Evolutionary conservation across 2,888 invertebrate species (phyloP).

Genomic region (Ormyrus rosae): DNA sequence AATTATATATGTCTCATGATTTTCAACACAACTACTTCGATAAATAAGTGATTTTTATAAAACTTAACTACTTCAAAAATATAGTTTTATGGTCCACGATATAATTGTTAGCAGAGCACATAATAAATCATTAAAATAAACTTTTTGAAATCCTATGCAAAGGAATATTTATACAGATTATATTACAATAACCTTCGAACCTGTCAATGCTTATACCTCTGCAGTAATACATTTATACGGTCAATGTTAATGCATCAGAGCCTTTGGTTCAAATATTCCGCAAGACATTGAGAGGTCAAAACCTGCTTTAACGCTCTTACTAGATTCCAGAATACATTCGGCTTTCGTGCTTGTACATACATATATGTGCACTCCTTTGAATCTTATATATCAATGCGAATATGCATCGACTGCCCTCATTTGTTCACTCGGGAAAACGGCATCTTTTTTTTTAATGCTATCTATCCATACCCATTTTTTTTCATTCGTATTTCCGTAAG

Average conservation of each 20-base stretch:
- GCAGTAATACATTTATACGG: too few species aligned
- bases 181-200: too few species aligned
- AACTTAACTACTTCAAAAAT: too few species aligned
- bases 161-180: too few species aligned
- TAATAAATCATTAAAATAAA: too few species aligned
- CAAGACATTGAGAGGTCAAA: slow-evolving; percentile 5
- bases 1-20: background rate
- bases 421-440: background rate
- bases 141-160: too few species aligned
- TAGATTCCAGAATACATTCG: background rate
- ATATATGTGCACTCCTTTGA: slow-evolving; percentile 9
- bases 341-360: slow-evolving; percentile 2
- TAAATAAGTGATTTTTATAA: too few species aligned
- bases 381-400: slow-evolving; percentile 5
- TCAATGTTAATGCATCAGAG: background rate
- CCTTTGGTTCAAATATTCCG: background rate
- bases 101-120: too few species aligned
- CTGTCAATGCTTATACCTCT: too few species aligned
- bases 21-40: too few species aligned
- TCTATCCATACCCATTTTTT: background rate
- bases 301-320: background rate
- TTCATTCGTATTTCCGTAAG: background rate
- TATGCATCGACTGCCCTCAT: background rate
- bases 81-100: too few species aligned
- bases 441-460: background rate